Base-by-base conservation (phyloP, 2,113 vertebrate species). In the Ceyx cyanopectus region DNA sequence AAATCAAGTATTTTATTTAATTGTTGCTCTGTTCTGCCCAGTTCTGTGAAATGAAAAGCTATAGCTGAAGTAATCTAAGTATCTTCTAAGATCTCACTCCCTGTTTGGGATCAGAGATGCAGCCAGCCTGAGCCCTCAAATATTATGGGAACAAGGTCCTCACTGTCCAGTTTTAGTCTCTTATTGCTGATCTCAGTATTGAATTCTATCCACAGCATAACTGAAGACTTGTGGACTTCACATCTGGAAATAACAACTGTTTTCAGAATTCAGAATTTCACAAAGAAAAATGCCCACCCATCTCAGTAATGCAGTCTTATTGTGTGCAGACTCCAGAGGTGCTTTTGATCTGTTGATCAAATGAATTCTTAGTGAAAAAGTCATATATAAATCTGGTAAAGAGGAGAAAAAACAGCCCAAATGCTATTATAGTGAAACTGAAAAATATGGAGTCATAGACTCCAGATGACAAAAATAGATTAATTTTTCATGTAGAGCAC, bases 381-480 rank as follows among this genome's bases (percentile, higher is more conserved):
- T 17, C 18, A 18, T 18, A 32, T 48, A 8, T 16, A 45, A 34
- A 9, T 69, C 60, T 40, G 21, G 22, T 50, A 34, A 87, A 82
- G 37, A 92, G 5, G 34, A 90, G 61, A 40, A 68, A 51, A 29
- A 23, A 3, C 30, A 61, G 9, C 72, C 8, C 7, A 62, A 87
- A 48, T 46, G 6, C 14, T 75, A 8, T 34, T 53, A 60, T 2
- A 86, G 19, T 61, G 19, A 18, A 72, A 79, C n/a, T 61, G 68
- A 76, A 92, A 93, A 87, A 30, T 73, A 72, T 13, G 20, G 66
- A 81, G n/a, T 87, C 58, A 45, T 23, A 72, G 72, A 81, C 77
- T 73, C 26, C 29, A 61, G 40, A 79, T 78, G 86, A 87, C 73
- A 94, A 90, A 84, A 87, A 91, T 69, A 83, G 62, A 81, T 83